Conservation (phyloP, 1,140 invertebrate species). For the Plutomurus gul region DNA sequence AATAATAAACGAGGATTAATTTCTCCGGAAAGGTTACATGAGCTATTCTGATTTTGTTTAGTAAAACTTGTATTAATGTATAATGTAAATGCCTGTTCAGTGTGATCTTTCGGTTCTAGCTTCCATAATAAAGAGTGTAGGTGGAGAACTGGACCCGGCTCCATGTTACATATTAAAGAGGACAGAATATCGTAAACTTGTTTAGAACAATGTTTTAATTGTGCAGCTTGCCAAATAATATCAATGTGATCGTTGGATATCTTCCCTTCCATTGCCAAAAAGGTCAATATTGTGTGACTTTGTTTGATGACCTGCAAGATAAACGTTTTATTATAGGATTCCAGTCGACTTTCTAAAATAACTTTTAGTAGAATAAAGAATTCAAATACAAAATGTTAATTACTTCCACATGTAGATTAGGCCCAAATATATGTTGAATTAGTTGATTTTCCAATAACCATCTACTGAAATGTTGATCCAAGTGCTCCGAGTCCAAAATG, state of each 20-base stretch:
- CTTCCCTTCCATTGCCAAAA: constrained; percentile 86
- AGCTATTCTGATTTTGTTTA: not conserved
- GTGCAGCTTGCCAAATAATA: constrained; percentile 89
- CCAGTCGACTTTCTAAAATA: not conserved
- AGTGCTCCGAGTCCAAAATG: constrained; percentile 77
- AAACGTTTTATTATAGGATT: constrained; percentile 15
- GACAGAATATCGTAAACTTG: constrained; percentile 89
- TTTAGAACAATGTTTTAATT: constrained; percentile 90
- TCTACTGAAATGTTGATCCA: constrained; percentile 79
- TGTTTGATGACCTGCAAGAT: constrained; percentile 80
- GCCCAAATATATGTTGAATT: constrained; percentile 92
- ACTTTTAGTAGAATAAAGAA: not conserved
- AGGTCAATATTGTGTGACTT: constrained; percentile 89
- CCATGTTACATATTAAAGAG: constrained; percentile 85
- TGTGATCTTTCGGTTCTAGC: constrained; percentile 86
- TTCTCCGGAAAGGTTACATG: not conserved
- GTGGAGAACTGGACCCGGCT: constrained; percentile 83
- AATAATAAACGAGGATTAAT: constrained; percentile 46
- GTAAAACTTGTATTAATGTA: not conserved
- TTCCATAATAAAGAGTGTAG: constrained; percentile 80
- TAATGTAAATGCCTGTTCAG: constrained; percentile 71
- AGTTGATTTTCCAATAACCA: constrained; percentile 91
- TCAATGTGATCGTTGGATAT: constrained; percentile 90
- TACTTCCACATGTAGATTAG: constrained; percentile 92
- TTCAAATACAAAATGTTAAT: too few relatives aligned